Percentiles rank a stretch among this genome's conserved stretches.
These are phyloP conservation scores for Rhipidura dahli DNA, from an alignment of 2,113 vertebrate genomes.

Conservation along the genomic window DNA sequence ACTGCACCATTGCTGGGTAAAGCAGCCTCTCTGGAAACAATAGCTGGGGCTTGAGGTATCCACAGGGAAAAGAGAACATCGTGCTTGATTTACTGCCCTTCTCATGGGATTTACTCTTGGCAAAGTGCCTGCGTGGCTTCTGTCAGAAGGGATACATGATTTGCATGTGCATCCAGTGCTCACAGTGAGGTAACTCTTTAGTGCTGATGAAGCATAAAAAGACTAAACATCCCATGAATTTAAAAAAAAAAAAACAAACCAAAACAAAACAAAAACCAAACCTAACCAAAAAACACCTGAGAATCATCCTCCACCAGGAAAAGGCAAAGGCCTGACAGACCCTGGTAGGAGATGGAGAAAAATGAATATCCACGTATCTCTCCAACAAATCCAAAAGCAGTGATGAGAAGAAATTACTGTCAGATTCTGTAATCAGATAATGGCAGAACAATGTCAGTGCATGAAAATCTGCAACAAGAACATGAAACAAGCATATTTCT, in stretches of 20 bases:
- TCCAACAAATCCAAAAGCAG: neutral
- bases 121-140: neutral
- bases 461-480: neutral
- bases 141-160: neutral
- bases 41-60: neutral
- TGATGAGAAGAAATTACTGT: neutral
- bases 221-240: neutral
- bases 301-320: neutral
- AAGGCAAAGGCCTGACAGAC: neutral
- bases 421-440: neutral
- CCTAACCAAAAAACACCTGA: neutral
- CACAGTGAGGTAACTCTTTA: neutral
- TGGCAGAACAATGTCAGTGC: neutral
- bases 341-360: neutral
- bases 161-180: neutral
- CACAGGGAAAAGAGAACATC: neutral
- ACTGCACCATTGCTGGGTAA: neutral
- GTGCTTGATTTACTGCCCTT: slow-evolving; percentile 1
- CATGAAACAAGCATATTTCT: neutral
- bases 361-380: neutral
- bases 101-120: slow-evolving; percentile 20
- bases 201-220: neutral
- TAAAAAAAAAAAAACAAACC: neutral
- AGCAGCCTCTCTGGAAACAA: neutral
- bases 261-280: neutral